A percentile compares a stretch with the other conserved stretches of the same genome.
These are phyloP conservation scores for Cyanoderma ruficeps DNA, from an alignment of 2,113 vertebrate genomes.

Conservation along the genomic window DNA sequence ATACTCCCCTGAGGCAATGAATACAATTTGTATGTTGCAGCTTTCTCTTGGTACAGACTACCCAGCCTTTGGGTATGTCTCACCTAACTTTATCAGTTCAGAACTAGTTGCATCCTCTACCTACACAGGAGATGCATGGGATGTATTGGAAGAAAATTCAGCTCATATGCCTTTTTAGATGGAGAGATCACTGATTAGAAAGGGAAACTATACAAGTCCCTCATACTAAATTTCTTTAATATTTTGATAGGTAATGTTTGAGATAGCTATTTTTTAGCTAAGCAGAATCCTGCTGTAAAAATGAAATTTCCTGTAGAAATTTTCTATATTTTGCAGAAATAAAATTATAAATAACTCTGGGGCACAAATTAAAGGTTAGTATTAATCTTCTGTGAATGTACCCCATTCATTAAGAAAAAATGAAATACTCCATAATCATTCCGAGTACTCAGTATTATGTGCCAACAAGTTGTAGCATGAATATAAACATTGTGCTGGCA, in stretches of 20 bases:
- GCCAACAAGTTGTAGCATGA: not conserved
- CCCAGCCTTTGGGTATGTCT: not conserved
- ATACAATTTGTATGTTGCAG: not conserved
- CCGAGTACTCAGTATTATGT: not conserved
- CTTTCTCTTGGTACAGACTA: not conserved
- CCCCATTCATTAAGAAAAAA: conserved; percentile 7
- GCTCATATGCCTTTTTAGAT: not conserved
- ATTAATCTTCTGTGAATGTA: not conserved
- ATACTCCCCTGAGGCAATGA: not conserved
- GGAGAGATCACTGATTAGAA: not conserved
- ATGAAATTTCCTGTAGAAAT: not conserved
- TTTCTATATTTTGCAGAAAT: not conserved
- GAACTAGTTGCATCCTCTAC: not conserved
- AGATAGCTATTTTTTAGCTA: not conserved
- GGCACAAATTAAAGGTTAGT: not conserved
- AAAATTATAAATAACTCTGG: not conserved
- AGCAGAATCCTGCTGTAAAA: not conserved
- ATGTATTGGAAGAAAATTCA: not conserved
- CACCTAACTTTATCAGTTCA: not conserved
- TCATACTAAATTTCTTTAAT: not conserved
- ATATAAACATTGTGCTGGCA: conserved; percentile 13
- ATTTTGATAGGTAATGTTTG: not conserved
- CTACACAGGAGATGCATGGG: not conserved
- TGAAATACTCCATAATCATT: not conserved
- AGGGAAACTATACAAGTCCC: not conserved